These are phyloP conservation scores for Dryococelus australis DNA, from an alignment of 2,888 invertebrate species.

Conservation along the genomic window DNA sequence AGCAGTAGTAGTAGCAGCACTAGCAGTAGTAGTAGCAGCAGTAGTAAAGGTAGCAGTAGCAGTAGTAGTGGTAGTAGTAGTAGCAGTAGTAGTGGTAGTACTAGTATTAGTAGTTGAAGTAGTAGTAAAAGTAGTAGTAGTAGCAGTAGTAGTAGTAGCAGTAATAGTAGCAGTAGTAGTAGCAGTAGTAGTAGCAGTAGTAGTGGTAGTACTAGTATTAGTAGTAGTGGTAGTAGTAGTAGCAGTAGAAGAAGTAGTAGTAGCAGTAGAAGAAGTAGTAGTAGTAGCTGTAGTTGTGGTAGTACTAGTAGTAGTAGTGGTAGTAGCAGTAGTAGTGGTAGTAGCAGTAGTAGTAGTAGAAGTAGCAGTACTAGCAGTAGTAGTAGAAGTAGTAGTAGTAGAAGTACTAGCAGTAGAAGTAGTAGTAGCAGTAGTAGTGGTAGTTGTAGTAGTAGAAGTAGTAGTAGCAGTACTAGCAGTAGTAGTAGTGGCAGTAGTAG, in stretches of 20 bases:
- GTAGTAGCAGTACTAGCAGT: conserved; percentile 19
- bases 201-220: not conserved
- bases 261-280: not conserved
- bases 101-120: not conserved
- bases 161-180: conserved; percentile 3
- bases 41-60: not conserved
- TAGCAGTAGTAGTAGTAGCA: not conserved
- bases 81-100: conserved; percentile 8
- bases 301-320: conserved; percentile 25
- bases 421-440: conserved; percentile 26
- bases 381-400: conserved; percentile 21
- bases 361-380: not conserved
- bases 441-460: conserved; percentile 26
- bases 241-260: not conserved
- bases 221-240: not conserved
- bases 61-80: conserved; percentile 17
- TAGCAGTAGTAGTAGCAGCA: not conserved
- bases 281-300: not conserved
- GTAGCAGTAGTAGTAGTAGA: not conserved
- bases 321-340: conserved; percentile 24
- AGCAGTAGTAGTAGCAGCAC: conserved; percentile 21
- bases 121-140: not conserved
- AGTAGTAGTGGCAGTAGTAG: conserved; percentile 23
- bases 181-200: not conserved
- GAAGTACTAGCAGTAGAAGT: conserved; percentile 26